Base-by-base conservation (phyloP, 2,888 invertebrate genomes). In the Cryptosula pallasiana region DNA sequence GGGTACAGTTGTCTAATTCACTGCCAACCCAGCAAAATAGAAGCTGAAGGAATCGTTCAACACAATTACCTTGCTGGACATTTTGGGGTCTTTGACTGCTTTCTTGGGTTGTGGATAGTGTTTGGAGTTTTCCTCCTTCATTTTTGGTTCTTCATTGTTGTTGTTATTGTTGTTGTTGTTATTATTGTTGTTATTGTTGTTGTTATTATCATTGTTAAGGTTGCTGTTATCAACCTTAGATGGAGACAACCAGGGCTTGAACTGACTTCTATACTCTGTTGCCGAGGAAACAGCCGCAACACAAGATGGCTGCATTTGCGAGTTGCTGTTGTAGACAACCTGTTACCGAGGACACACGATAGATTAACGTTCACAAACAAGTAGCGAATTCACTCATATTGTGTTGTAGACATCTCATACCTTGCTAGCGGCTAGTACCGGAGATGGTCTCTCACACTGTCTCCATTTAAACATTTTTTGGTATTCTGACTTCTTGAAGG, bases 231-330 rank as follows among this genome's bases (percentile, higher is more conserved):
- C 5, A 57, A 23, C 57, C 27, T 25, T 70, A 45, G 45, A 45
- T 23, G 16, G 16, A 23, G n/a, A 57, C n/a, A 23, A 5, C 73
- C 74, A 78, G 1, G 76, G 73, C 71, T 81, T 78, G 73, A 78
- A 82, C 74, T 81, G 78, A 9, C 75, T 74, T 54, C 76, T 75
- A 75, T 82, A 83, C 71, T 82, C 82, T 2, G 79, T 78, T 27
- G 74, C 73, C 72, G 78, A 78, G 3, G 78, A 77, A 27, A 79
- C 45, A n/a, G n/a, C n/a, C n/a, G n/a, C n/a, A n/a, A n/a, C n/a
- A n/a, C n/a, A n/a, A 74, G 20, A 74, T 73, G 63, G 74, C 76
- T n/a, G 76, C 75, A 73, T 79, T 80, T 2, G 29, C 45, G 58
- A 75, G 75, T 5, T 45, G 45, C 45, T 45, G 45, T 45, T 45